A percentile compares a stretch with the other conserved stretches of the same genome.
Evolutionary conservation across 2,113 vertebrate genomes (phyloP).

Genomic region (Tychaedon coryphoeus): DNA sequence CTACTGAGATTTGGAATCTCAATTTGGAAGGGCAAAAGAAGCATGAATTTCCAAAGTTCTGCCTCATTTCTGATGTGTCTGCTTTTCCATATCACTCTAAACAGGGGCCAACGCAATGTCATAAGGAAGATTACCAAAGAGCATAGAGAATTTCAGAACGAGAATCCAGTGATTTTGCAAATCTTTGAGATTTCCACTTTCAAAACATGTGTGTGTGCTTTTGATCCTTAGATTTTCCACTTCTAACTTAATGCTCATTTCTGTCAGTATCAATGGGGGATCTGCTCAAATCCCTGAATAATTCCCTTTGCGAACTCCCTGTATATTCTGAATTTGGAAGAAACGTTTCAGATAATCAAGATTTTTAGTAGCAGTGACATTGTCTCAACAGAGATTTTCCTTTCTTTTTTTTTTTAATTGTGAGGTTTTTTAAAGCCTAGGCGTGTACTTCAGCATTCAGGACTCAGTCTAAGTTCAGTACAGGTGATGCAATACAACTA

Average conservation of each 20-base stretch:
- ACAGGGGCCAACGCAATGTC: accelerated
- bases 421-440: neutral
- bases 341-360: neutral
- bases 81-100: neutral
- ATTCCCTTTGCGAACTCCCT: neutral
- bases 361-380: neutral
- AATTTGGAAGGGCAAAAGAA: neutral
- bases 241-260: neutral
- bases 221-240: neutral
- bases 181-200: neutral
- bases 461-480: neutral
- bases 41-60: neutral
- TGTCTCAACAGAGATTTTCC: neutral
- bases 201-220: neutral
- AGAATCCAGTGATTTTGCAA: neutral
- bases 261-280: neutral
- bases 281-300: neutral
- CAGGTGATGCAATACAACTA: neutral
- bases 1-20: neutral
- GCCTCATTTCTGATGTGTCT: neutral
- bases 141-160: accelerated
- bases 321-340: neutral
- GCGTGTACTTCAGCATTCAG: neutral
- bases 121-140: neutral
- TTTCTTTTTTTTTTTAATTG: neutral